phyloP scores from a whole-genome alignment of 2,797 vertebrate genomes.

The Buphagus erythrorhynchus region DNA sequence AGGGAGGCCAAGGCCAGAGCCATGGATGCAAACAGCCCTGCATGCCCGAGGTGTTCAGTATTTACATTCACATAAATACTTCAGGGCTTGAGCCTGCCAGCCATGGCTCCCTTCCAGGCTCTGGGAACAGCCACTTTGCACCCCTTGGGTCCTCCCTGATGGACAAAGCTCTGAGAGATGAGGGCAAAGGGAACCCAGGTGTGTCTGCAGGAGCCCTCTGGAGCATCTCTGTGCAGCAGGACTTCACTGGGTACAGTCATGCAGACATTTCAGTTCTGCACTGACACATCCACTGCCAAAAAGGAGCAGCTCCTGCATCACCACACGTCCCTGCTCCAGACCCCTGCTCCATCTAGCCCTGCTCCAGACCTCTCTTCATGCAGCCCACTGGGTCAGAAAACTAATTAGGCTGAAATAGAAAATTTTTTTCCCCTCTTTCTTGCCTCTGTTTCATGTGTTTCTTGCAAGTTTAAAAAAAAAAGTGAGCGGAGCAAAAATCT shows the following conservation, averaged over 20 bases:
- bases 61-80: neutral
- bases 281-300: fast-evolving
- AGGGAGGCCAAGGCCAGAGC: neutral
- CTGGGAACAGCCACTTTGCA: neutral
- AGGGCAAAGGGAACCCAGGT: neutral
- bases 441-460: neutral
- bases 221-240: neutral
- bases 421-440: neutral
- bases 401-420: neutral
- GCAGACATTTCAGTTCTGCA: neutral
- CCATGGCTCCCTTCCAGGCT: neutral
- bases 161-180: neutral
- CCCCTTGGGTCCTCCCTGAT: neutral
- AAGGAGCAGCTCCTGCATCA: neutral
- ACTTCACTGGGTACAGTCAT: neutral
- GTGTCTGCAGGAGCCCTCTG: neutral
- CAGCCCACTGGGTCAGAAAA: neutral
- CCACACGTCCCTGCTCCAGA: neutral
- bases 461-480: neutral
- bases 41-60: neutral
- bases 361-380: neutral
- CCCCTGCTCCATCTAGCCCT: neutral
- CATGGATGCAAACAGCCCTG: neutral
- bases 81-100: neutral
- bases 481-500: neutral